Conservation (phyloP, 1,140 invertebrate genomes). For the Temnothorax longispinosus region DNA sequence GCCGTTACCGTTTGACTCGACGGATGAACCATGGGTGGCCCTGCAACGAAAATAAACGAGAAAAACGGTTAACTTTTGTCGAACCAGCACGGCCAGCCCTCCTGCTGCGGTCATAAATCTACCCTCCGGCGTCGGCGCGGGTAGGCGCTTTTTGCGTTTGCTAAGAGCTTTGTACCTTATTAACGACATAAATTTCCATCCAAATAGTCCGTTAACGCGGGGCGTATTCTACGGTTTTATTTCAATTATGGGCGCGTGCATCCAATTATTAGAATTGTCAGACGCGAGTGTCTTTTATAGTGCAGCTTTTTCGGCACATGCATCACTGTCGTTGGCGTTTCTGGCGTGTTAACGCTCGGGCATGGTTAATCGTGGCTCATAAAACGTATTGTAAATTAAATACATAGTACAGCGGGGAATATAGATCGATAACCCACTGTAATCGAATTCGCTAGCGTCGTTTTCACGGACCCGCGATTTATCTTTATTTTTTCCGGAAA, state of each 20-base stretch:
- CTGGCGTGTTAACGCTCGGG: conserved; percentile 6
- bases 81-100: background rate
- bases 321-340: background rate
- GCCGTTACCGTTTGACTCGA: conserved; percentile 86
- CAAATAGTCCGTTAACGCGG: conserved; percentile 29
- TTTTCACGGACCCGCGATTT: background rate
- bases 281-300: conserved; percentile 1
- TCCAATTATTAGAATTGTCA: background rate
- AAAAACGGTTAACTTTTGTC: conserved; percentile 46
- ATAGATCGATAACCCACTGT: background rate
- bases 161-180: conserved; percentile 62
- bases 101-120: conserved; percentile 43
- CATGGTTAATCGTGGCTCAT: background rate
- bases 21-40: conserved; percentile 87
- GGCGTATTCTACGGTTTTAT: conserved; percentile 30
- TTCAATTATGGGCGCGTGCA: conserved; percentile 6
- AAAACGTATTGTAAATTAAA: background rate
- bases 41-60: conserved; percentile 82
- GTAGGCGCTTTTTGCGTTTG: background rate
- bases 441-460: background rate
- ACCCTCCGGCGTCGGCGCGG: conserved; percentile 1
- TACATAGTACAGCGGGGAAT: background rate
- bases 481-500: conserved; percentile 28
- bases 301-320: background rate
- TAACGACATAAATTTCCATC: conserved; percentile 63